phyloP scores from a whole-genome alignment of 1,140 invertebrate genomes.

The Pachypeltis micranthus region DNA sequence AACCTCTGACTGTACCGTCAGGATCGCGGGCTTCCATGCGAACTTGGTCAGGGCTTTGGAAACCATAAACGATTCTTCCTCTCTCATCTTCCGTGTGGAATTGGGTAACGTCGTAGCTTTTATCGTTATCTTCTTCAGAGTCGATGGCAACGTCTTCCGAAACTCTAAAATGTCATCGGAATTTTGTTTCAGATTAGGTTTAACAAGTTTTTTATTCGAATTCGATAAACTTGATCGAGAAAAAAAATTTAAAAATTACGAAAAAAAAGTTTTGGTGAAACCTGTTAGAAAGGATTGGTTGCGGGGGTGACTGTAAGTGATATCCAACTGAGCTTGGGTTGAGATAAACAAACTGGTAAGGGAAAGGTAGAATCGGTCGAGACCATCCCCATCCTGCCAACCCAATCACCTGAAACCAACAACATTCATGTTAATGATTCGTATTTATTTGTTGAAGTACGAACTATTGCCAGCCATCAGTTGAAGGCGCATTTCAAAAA shows the following conservation, averaged over 20 bases:
- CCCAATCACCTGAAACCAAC: background rate
- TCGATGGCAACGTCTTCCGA: background rate
- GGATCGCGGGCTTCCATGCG: constrained; percentile 29
- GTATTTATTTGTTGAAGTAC: no score
- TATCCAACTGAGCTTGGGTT: background rate
- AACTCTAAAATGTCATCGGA: no score
- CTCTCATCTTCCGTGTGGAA: constrained; percentile 24
- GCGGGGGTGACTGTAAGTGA: background rate
- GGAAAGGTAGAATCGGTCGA: background rate
- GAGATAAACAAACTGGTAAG: background rate
- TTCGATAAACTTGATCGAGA: no score
- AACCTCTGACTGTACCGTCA: constrained; percentile 34
- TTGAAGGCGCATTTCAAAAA: no score
- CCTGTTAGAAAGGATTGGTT: background rate
- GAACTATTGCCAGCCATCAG: no score
- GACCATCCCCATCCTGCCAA: background rate
- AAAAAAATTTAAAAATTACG: no score
- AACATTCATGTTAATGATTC: no score
- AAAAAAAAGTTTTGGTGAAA: no score
- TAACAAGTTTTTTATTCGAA: no score
- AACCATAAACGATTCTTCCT: constrained; percentile 27
- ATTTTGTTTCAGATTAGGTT: no score
- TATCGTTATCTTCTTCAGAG: background rate
- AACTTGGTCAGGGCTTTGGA: constrained; percentile 26
- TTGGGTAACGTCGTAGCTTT: constrained; percentile 14